Evolutionary conservation across 2,888 invertebrate species (phyloP).

Genomic region (Asteroscopus sphinx): DNA sequence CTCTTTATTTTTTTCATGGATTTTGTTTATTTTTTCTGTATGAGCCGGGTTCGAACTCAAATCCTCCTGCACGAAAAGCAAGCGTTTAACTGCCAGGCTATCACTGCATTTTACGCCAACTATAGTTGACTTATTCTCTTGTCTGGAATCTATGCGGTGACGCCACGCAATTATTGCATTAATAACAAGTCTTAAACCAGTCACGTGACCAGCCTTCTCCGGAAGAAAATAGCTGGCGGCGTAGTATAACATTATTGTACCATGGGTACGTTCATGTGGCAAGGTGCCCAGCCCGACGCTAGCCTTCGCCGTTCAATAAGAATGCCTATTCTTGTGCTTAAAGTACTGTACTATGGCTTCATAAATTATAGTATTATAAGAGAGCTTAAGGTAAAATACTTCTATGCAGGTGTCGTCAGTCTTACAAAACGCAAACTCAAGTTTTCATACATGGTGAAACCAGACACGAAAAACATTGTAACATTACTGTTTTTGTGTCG

Average conservation of each 20-base stretch:
- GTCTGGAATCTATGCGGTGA: too few relatives aligned
- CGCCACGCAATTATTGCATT: too few relatives aligned
- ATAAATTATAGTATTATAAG: conserved; percentile 47
- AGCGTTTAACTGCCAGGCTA: too few relatives aligned
- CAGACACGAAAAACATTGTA: neutral
- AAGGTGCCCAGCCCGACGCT: conserved; percentile 74
- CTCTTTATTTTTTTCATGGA: too few relatives aligned
- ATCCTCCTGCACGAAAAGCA: too few relatives aligned
- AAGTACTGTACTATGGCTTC: conserved; percentile 38
- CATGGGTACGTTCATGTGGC: conserved; percentile 75
- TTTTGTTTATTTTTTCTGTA: too few relatives aligned
- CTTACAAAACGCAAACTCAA: neutral
- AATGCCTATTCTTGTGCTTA: conserved; percentile 56
- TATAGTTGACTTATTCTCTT: too few relatives aligned
- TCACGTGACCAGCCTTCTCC: neutral
- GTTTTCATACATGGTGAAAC: too few relatives aligned
- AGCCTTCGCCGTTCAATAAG: conserved; percentile 68
- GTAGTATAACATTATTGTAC: conserved; percentile 46
- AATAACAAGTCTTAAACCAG: neutral
- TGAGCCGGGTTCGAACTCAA: too few relatives aligned
- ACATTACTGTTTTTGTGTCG: too few relatives aligned
- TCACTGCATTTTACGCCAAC: too few relatives aligned
- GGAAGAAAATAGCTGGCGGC: conserved; percentile 20
- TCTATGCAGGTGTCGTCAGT: conserved; percentile 18
- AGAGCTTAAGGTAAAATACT: conserved; percentile 19